Percentiles rank a stretch among this genome's conserved stretches.
These are phyloP conservation scores for Peromyscus melanophrys DNA, from an alignment of 2,797 vertebrate species.

Conservation along the genomic window DNA sequence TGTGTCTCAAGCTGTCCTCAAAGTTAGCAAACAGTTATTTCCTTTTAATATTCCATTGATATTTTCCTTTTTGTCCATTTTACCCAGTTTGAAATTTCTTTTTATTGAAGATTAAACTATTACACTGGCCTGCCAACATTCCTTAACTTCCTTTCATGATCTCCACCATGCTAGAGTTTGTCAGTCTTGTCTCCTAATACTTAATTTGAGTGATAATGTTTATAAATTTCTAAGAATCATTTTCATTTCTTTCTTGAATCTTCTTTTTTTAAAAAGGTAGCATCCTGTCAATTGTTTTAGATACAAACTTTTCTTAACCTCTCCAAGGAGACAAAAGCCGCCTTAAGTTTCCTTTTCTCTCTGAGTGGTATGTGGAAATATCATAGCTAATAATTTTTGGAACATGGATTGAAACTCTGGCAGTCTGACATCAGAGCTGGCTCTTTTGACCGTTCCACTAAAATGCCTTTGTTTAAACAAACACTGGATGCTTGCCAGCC, in stretches of 20 bases:
- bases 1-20: not conserved
- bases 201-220: not conserved
- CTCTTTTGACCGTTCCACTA: not conserved
- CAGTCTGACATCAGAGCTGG: not conserved
- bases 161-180: not conserved
- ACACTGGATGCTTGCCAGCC: not conserved
- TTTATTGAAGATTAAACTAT: conserved; percentile 26
- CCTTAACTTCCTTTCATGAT: not conserved
- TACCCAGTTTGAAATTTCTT: not conserved
- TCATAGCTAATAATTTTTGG: conserved; percentile 46
- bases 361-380: not conserved
- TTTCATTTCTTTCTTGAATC: conserved; percentile 48
- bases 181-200: not conserved
- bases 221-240: conserved; percentile 37
- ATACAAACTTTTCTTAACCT: not conserved
- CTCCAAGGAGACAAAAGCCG: conserved; percentile 9
- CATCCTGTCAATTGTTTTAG: conserved; percentile 11
- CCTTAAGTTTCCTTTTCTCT: conserved; percentile 16
- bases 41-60: conserved; percentile 11
- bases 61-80: conserved; percentile 8
- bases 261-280: not conserved
- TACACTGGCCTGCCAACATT: not conserved
- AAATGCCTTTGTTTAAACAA: conserved; percentile 37
- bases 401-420: conserved; percentile 1
- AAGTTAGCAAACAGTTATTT: not conserved